A percentile compares a stretch with the other conserved stretches of the same genome.
These are phyloP conservation scores for Pseudococcus viburni DNA, from an alignment of 2,888 invertebrate species.

Conservation along the genomic window DNA sequence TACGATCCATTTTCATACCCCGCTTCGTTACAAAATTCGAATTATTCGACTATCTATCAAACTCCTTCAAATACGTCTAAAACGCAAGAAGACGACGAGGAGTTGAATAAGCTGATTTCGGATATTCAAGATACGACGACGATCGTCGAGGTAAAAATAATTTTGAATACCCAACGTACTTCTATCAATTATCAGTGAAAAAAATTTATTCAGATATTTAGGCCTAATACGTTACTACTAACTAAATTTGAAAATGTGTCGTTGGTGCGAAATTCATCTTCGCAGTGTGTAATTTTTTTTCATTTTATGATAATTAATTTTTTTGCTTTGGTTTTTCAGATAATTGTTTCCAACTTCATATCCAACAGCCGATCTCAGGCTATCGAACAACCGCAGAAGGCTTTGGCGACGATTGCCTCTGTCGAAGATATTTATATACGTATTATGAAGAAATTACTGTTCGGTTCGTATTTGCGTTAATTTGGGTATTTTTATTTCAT, in stretches of 20 bases:
- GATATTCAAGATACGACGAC: conserved; percentile 83
- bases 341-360: conserved; percentile 69
- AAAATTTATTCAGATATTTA: too few relatives aligned
- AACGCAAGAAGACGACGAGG: conserved; percentile 74
- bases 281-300: too few relatives aligned
- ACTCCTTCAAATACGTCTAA: background rate
- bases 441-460: conserved; percentile 90
- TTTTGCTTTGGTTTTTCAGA: conserved; percentile 67
- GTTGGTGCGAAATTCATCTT: too few relatives aligned
- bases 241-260: too few relatives aligned
- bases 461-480: conserved; percentile 78
- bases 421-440: conserved; percentile 84
- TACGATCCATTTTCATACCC: too few relatives aligned
- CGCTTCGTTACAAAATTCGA: too few relatives aligned
- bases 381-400: background rate
- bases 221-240: too few relatives aligned
- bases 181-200: too few relatives aligned
- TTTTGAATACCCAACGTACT: too few relatives aligned
- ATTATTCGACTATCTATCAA: too few relatives aligned
- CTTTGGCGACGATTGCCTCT: background rate
- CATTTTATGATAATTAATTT: background rate
- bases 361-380: background rate
- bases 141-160: conserved; percentile 71
- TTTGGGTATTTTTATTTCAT: too few relatives aligned
- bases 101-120: conserved; percentile 88